Percentiles rank a stretch among this genome's conserved stretches.
Evolutionary conservation across 2,113 vertebrate genomes (phyloP).

Genomic region (Gasterosteus nipponicus): DNA sequence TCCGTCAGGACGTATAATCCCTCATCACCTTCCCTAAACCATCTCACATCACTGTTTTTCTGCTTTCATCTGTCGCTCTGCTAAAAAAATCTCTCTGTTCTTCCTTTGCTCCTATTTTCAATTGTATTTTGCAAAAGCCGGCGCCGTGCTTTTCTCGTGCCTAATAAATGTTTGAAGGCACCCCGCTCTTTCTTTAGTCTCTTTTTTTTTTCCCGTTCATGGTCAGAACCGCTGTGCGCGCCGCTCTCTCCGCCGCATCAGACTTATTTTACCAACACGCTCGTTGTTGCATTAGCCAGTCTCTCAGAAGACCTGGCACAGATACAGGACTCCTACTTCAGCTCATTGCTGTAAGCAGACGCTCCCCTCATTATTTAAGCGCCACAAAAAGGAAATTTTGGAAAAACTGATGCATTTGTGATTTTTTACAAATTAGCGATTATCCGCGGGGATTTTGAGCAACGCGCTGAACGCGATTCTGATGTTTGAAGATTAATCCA

Average conservation of each 20-base stretch:
- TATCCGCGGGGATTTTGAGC: constrained; percentile 9
- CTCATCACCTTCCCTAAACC: constrained; percentile 60
- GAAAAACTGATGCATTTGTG: constrained; percentile 5
- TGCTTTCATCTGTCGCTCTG: constrained; percentile 48
- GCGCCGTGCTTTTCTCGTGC: not conserved
- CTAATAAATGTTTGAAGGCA: constrained; percentile 6
- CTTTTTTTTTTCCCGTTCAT: not conserved
- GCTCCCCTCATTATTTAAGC: constrained; percentile 39
- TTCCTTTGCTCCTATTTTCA: constrained; percentile 3
- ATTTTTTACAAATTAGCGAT: constrained; percentile 41
- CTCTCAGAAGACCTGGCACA: constrained; percentile 72
- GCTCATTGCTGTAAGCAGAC: constrained; percentile 50
- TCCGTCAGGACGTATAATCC: constrained; percentile 62
- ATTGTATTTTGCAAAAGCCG: constrained; percentile 13
- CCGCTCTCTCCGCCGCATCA: not conserved
- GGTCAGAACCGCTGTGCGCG: constrained; percentile 28
- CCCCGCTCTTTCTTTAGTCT: not conserved
- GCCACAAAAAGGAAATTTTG: not conserved
- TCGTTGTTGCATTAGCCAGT: constrained; percentile 57
- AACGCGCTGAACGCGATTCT: not conserved
- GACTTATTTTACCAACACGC: constrained; percentile 40
- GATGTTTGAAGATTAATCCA: constrained; percentile 63
- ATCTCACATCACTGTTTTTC: constrained; percentile 46
- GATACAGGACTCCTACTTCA: constrained; percentile 49
- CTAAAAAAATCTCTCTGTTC: constrained; percentile 2